Evolutionary conservation across 53 echinoderm and acorn worm species (phyloP).

Genomic region (Echinarachnius parma): DNA sequence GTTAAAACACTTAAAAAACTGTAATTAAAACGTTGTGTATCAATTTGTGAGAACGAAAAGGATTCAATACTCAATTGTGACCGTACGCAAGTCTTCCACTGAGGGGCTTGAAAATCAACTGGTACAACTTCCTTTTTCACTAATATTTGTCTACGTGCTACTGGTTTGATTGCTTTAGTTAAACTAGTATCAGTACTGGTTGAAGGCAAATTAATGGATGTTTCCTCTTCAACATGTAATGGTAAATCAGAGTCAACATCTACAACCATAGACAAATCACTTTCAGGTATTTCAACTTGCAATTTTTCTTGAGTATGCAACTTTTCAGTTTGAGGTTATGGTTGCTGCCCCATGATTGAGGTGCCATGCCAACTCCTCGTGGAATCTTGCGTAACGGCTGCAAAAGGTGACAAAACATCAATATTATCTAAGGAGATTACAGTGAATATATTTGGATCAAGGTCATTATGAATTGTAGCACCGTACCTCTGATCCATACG

Average conservation of each 20-base stretch:
- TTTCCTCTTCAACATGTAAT: no score
- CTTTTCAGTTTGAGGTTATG: background rate
- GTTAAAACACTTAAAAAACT: background rate
- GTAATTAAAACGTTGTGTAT: background rate
- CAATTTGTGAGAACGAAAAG: background rate
- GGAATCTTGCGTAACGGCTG: background rate
- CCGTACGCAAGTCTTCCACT: background rate
- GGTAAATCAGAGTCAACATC: no score
- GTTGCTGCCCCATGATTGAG: slow-evolving; percentile 22
- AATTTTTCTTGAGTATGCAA: no score
- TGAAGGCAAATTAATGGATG: no score
- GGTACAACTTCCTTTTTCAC: background rate
- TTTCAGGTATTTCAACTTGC: no score
- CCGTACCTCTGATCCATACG: background rate
- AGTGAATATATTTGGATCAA: background rate
- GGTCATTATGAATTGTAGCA: background rate
- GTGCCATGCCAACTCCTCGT: slow-evolving; percentile 30
- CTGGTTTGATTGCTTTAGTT: no score
- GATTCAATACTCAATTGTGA: background rate
- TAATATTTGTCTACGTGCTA: background rate
- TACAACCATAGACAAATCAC: no score
- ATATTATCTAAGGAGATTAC: background rate
- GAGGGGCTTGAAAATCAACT: background rate
- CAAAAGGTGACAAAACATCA: background rate
- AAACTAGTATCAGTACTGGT: no score